Conservation (phyloP, 2,113 vertebrate species). For the Spheniscus mendiculus region DNA sequence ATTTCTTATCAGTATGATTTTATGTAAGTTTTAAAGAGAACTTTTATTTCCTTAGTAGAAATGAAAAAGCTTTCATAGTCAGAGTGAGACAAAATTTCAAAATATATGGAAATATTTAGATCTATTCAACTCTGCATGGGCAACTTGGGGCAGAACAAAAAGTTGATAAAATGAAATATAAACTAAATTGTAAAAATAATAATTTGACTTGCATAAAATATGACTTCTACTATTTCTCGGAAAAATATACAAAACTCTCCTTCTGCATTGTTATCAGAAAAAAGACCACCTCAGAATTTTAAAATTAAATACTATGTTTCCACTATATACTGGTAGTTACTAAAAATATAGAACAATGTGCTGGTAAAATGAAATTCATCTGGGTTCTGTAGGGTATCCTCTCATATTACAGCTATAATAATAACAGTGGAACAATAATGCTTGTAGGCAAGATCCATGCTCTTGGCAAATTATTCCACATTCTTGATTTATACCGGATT, state of each 20-base stretch:
- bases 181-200: not conserved
- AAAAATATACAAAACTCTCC: not conserved
- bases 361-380: not conserved
- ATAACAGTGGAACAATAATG: not conserved
- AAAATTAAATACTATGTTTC: not conserved
- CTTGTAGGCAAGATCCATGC: not conserved
- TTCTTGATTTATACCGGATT: not conserved
- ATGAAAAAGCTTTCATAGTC: not conserved
- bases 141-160: not conserved
- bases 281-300: not conserved
- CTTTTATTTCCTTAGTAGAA: not conserved
- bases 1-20: not conserved
- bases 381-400: not conserved
- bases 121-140: not conserved
- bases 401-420: not conserved
- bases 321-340: not conserved
- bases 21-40: not conserved
- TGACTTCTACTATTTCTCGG: not conserved
- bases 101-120: not conserved
- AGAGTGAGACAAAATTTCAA: not conserved
- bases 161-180: not conserved
- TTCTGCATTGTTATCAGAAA: not conserved
- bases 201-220: not conserved
- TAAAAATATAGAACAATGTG: not conserved
- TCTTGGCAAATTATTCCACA: not conserved